phyloP scores from a whole-genome alignment of 2,888 invertebrate genomes.

The Melitaea athalia region DNA sequence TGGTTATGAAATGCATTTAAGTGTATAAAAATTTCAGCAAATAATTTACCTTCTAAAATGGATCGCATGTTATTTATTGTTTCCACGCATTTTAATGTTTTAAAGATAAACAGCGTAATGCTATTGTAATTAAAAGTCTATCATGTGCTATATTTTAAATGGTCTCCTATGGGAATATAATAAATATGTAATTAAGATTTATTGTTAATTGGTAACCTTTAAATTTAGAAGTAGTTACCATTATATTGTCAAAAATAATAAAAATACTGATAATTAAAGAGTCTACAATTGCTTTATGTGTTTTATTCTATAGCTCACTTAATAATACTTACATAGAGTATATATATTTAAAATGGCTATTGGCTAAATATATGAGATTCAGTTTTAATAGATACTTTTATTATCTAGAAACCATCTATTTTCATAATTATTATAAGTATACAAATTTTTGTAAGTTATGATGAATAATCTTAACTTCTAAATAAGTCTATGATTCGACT shows the following conservation, averaged over 20 bases:
- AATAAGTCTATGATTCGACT: no score
- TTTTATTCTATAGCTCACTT: conserved; percentile 38
- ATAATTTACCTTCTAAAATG: neutral
- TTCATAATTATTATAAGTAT: no score
- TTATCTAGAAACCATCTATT: no score
- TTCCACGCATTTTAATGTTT: neutral
- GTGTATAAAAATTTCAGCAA: neutral
- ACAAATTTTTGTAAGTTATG: no score
- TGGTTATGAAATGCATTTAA: conserved; percentile 5
- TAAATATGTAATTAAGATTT: conserved; percentile 14
- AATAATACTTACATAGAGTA: no score
- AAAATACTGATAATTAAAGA: conserved; percentile 49
- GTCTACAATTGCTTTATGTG: conserved; percentile 43
- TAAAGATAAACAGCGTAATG: neutral
- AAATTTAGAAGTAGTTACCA: conserved; percentile 63
- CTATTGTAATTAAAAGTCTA: neutral
- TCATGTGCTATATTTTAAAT: conserved; percentile 8
- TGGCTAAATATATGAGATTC: no score
- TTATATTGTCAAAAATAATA: conserved; percentile 46
- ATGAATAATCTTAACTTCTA: no score
- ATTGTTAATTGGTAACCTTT: conserved; percentile 36
- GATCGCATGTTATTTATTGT: conserved; percentile 1
- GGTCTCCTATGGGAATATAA: neutral
- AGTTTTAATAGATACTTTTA: no score
- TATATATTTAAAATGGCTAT: no score